Conservation (phyloP, 2,888 invertebrate genomes). For the Augiades crinisus region DNA sequence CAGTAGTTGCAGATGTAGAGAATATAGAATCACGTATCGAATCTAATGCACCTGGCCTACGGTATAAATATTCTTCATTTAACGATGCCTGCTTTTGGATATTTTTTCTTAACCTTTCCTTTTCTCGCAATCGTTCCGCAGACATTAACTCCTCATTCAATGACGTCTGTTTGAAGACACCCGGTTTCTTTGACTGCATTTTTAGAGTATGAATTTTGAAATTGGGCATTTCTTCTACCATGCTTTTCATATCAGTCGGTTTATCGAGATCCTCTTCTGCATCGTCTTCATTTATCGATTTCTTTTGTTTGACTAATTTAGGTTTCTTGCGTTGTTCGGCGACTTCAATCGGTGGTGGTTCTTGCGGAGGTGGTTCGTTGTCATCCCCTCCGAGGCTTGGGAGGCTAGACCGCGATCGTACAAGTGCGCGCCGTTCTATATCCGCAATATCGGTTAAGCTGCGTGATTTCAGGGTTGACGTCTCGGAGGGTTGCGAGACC, state of each 20-base stretch:
- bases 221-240: conserved; percentile 84
- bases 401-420: conserved; percentile 88
- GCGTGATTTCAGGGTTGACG: conserved; percentile 88
- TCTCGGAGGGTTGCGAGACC: conserved; percentile 74
- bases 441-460: conserved; percentile 92
- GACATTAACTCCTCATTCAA: conserved; percentile 95
- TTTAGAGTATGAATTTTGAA: conserved; percentile 79
- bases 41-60: conserved; percentile 84
- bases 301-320: conserved; percentile 92
- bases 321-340: conserved; percentile 84
- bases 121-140: conserved; percentile 90
- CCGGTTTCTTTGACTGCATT: conserved; percentile 75
- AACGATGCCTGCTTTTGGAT: conserved; percentile 94
- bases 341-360: conserved; percentile 51
- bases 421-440: conserved; percentile 85
- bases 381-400: conserved; percentile 83
- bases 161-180: conserved; percentile 90
- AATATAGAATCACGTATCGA: conserved; percentile 87
- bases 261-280: conserved; percentile 84
- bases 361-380: conserved; percentile 47
- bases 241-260: conserved; percentile 85
- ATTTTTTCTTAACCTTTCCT: conserved; percentile 89
- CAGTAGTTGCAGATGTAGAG: conserved; percentile 85
- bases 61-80: conserved; percentile 92
- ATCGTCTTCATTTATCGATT: conserved; percentile 89